Percentiles rank a stretch among this genome's conserved stretches.
phyloP scores from a whole-genome alignment of 2,113 vertebrate genomes.

The Perca fluviatilis region DNA sequence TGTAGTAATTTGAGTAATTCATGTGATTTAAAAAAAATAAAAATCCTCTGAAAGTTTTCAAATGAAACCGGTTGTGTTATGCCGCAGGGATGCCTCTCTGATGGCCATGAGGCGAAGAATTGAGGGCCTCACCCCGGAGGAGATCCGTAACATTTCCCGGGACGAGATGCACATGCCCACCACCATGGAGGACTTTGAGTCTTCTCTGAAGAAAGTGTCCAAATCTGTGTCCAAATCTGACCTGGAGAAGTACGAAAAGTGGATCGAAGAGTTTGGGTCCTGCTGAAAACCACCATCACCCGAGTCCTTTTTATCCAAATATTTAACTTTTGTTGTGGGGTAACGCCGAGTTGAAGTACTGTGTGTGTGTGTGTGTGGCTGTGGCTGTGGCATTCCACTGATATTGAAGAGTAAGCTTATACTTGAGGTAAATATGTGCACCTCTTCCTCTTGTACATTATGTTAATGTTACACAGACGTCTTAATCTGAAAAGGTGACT shows the following conservation, averaged over 20 bases:
- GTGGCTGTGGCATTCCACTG: background rate
- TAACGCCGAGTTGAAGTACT: background rate
- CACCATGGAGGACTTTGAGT: slow-evolving; percentile 98
- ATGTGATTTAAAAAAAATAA: background rate
- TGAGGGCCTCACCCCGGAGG: slow-evolving; percentile 95
- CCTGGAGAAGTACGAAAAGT: slow-evolving; percentile 97
- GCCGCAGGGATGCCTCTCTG: slow-evolving; percentile 92
- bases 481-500: background rate
- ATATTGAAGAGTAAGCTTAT: background rate
- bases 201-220: slow-evolving; percentile 95
- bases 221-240: slow-evolving; percentile 95
- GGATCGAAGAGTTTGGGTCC: slow-evolving; percentile 98
- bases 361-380: background rate
- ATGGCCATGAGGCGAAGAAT: slow-evolving; percentile 99
- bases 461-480: slow-evolving; percentile 9
- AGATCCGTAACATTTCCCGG: slow-evolving; percentile 95
- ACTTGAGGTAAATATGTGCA: slow-evolving; percentile 26
- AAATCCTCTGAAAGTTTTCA: background rate
- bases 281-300: slow-evolving; percentile 81
- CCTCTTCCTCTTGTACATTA: slow-evolving; percentile 11
- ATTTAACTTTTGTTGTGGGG: background rate
- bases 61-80: background rate
- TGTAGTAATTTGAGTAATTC: background rate
- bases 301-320: too few relatives aligned
- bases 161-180: slow-evolving; percentile 99